Conservation (phyloP, 2,888 invertebrate species). For the Coenonympha glycerion region DNA sequence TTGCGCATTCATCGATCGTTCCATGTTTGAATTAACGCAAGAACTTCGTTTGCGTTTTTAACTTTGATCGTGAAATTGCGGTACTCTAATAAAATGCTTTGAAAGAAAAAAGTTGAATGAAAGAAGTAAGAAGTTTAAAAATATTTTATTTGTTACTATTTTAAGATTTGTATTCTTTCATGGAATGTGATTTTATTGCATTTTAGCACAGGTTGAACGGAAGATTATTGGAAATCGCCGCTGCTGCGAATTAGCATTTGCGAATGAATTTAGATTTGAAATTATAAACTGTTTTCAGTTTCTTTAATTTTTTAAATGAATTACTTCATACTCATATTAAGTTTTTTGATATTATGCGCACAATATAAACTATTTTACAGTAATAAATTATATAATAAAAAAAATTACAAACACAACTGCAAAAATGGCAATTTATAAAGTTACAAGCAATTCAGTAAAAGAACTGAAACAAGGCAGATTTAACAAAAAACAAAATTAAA, state of each 20-base stretch:
- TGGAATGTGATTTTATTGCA: not conserved
- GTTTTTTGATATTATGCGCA: too few species aligned
- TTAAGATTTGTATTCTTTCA: not conserved
- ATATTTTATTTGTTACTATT: not conserved
- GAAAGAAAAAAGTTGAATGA: not conserved
- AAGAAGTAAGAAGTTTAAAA: not conserved
- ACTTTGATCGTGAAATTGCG: not conserved
- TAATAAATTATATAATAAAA: too few species aligned
- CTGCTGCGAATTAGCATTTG: constrained; percentile 34
- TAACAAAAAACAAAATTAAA: too few species aligned
- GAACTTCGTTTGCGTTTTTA: not conserved
- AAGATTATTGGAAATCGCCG: constrained; percentile 14
- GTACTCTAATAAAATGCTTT: not conserved
- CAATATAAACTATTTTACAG: too few species aligned
- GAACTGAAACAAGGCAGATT: too few species aligned
- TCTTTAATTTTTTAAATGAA: too few species aligned
- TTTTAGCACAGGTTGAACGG: not conserved
- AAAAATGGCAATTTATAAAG: too few species aligned
- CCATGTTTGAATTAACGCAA: constrained; percentile 24
- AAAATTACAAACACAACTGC: too few species aligned
- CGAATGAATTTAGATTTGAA: too few species aligned
- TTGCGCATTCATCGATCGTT: constrained; percentile 32
- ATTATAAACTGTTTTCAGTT: too few species aligned
- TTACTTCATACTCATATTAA: too few species aligned
- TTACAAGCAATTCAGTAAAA: too few species aligned